Evolutionary conservation across 2,797 vertebrate genomes (phyloP).

Genomic region (Acropternis orthonyx): DNA sequence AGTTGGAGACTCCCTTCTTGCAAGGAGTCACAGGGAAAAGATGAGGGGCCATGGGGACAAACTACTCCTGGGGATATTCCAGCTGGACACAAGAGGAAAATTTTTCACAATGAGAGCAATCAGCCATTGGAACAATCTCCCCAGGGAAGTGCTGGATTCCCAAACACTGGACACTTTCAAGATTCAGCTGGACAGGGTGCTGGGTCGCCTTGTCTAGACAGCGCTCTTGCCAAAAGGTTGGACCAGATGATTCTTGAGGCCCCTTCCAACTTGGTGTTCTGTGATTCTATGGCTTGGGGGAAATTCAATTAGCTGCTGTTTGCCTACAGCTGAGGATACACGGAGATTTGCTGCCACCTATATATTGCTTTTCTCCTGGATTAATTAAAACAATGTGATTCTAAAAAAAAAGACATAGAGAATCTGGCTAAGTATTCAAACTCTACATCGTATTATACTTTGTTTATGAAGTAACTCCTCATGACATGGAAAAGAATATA

Average conservation of each 20-base stretch:
- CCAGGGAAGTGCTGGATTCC: not conserved
- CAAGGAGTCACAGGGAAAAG: not conserved
- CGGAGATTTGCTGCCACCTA: slow-evolving; percentile 61
- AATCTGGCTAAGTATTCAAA: not conserved
- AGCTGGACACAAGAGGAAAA: not conserved
- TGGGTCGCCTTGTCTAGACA: not conserved
- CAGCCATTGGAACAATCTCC: not conserved
- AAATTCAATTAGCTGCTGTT: not conserved
- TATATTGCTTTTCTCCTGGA: not conserved
- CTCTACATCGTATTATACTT: not conserved
- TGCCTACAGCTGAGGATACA: not conserved
- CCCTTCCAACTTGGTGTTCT: not conserved
- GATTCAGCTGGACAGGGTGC: not conserved
- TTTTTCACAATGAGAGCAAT: not conserved
- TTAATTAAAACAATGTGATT: not conserved
- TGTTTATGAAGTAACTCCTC: not conserved
- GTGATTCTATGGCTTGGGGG: not conserved
- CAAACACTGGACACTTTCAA: not conserved
- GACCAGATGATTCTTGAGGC: not conserved
- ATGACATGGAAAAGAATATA: not conserved
- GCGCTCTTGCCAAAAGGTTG: not conserved
- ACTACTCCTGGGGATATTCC: not conserved
- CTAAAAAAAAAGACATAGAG: not conserved
- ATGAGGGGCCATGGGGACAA: not conserved
- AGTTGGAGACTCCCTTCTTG: not conserved